Evolutionary conservation across 2,113 vertebrate genomes (phyloP), one percentile per base, ranked within the genome.

Genomic region (Osmerus mordax): DNA sequence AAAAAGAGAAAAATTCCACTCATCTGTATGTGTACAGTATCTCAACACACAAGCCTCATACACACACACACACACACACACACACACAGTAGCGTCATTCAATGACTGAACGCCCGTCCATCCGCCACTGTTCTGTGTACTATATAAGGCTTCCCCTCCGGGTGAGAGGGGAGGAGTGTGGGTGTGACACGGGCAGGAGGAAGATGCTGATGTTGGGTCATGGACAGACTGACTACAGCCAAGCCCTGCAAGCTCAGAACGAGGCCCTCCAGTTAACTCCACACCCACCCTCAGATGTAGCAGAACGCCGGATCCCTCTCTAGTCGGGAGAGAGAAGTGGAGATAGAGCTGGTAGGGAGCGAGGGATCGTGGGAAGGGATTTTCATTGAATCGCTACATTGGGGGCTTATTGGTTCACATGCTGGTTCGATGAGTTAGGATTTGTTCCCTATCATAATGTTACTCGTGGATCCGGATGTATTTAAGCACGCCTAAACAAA

Each of bases 211-310:
- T 47, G 7, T 12, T 47, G 7, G 41, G 0, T 9, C 41, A 12
- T 5, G 41, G 41, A 47, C 41, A 47, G 41, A 11, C 41, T 47
- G 41, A 47, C 41, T 6, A 1, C 32, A 36, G 32, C 32, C 32
- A 36, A 47, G 41, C 41, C 41, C 41, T 47, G 9, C 8, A 11
- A 12, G 41, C 41, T 11, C 41, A 47, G 41, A 47, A 47, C 41
- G 1, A 36, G 32, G 63, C 72, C 61, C 72, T 83, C 72, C 70
- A 73, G 76, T 72, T 71, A 15, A 56, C 67, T 74, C 79, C 79
- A 81, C 75, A 70, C 67, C 73, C 36, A 77, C 66, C 75, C 73
- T 65, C 41, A 36, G 56, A 70, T 74, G 78, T 58, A 28, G 15
- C 7, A 11, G 66, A 28, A 29, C 12, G 21, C 53, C 65, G 21